Evolutionary conservation across 1,140 invertebrate genomes (phyloP).

Genomic region (Trinorchestia longiramus): DNA sequence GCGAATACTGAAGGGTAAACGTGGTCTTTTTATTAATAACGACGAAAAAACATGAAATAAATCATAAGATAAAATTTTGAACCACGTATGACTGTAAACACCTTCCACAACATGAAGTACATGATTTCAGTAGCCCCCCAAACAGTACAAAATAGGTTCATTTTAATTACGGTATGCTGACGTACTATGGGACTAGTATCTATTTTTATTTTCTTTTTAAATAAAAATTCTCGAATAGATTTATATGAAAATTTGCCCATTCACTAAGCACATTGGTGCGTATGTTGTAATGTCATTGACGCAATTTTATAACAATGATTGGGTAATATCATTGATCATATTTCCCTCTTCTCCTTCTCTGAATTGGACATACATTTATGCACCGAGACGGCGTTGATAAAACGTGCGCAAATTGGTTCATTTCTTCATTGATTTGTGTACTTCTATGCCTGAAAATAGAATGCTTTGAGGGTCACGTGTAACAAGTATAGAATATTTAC

Average conservation of each 20-base stretch:
- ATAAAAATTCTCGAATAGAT: background rate
- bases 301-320: too few relatives aligned
- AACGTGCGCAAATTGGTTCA: too few relatives aligned
- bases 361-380: too few relatives aligned
- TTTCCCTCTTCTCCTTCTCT: too few relatives aligned
- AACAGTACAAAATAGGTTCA: background rate
- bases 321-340: background rate
- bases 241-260: background rate
- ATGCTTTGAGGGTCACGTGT: too few relatives aligned
- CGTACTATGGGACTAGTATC: background rate
- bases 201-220: background rate
- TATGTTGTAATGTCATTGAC: too few relatives aligned
- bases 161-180: background rate
- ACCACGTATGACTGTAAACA: background rate
- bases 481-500: too few relatives aligned
- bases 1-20: background rate
- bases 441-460: too few relatives aligned
- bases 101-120: background rate
- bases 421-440: too few relatives aligned
- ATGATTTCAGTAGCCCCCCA: background rate
- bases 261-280: background rate
- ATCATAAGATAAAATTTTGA: background rate
- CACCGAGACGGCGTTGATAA: too few relatives aligned
- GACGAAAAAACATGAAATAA: background rate
- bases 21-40: background rate